A percentile compares a stretch with the other conserved stretches of the same genome.
These are phyloP conservation scores for Coreius guichenoti DNA, from an alignment of 2,797 vertebrate genomes.

Conservation along the genomic window DNA sequence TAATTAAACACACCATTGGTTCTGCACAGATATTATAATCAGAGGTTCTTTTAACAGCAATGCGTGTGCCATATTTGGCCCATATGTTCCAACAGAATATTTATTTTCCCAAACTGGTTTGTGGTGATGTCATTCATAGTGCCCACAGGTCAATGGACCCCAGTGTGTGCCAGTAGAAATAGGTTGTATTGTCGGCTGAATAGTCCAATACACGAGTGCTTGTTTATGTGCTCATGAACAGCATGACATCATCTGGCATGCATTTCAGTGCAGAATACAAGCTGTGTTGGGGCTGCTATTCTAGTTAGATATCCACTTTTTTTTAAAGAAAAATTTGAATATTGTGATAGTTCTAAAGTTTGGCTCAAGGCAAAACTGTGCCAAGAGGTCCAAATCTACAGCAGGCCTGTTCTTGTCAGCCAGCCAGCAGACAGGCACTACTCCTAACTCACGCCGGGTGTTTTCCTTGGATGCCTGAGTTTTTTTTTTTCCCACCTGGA, in stretches of 20 bases:
- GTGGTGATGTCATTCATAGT: constrained; percentile 48
- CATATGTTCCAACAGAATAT: constrained; percentile 14
- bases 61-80: constrained; percentile 47
- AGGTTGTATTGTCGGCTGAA: constrained; percentile 51
- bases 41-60: constrained; percentile 23
- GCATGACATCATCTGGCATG: constrained; percentile 58
- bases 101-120: constrained; percentile 50
- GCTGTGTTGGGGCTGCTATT: constrained; percentile 36
- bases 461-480: constrained; percentile 34
- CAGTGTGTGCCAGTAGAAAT: constrained; percentile 47
- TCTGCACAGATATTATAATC: neutral
- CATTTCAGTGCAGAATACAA: constrained; percentile 44
- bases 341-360: constrained; percentile 51
- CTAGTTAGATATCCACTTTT: constrained; percentile 45
- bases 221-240: constrained; percentile 50
- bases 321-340: constrained; percentile 49
- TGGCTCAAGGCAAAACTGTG: constrained; percentile 45
- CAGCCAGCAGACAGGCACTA: constrained; percentile 21
- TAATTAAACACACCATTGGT: neutral
- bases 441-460: constrained; percentile 6
- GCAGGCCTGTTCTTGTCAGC: constrained; percentile 39
- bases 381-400: constrained; percentile 39
- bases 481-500: neutral
- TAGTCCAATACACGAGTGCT: constrained; percentile 12
- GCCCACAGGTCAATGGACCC: constrained; percentile 20